Base-by-base conservation (phyloP, 2,113 vertebrate species). In the Cinclus cinclus region DNA sequence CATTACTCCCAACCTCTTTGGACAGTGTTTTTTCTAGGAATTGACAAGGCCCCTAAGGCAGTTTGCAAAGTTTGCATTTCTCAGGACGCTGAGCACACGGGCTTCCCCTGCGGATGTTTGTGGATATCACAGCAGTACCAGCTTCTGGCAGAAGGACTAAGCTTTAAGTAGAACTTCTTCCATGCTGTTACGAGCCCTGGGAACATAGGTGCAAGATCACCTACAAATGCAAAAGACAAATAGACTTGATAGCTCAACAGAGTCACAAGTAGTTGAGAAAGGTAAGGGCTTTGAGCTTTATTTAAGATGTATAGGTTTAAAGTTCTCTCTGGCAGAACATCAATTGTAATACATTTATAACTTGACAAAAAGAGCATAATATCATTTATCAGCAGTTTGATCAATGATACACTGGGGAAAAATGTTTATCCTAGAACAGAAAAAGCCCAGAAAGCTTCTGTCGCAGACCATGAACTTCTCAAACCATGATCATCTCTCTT, bases 171-270 rank as follows among this genome's bases (percentile, higher is more conserved):
- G 33, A 82, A 78, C 22, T 79, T 70, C 18, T 41, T 55, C 30
- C 6, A 10, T 1, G 11, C 52, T 7, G 0, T 42, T 83, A 39
- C 35, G 44, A 68, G 23, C 42, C 39, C 3, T 1, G 5, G n/a
- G 20, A 75, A 41, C 14, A 74, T 0, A 81, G 30, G 41, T 55
- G 18, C 46, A 69, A 67, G 42, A 58, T 89, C 71, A 42, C 10
- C 10, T 23, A 41, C 1, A 13, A 81, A 62, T 56, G n/a, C 11
- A 63, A 77, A 83, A 92, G 37, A 52, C 25, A 73, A 90, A 73
- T 69, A 42, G 25, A 39, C 9, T 30, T 78, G 16, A 27, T 42
- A 79, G 30, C 22, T 47, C 41, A 56, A 75, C 4, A 31, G 16
- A 70, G 8, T 14, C 21, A 70, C 60, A 87, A 71, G 68, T 13